A percentile compares a stretch with the other conserved stretches of the same genome.
Evolutionary conservation across 2,113 vertebrate species (phyloP).

Genomic region (Ibidorhyncha struthersii): DNA sequence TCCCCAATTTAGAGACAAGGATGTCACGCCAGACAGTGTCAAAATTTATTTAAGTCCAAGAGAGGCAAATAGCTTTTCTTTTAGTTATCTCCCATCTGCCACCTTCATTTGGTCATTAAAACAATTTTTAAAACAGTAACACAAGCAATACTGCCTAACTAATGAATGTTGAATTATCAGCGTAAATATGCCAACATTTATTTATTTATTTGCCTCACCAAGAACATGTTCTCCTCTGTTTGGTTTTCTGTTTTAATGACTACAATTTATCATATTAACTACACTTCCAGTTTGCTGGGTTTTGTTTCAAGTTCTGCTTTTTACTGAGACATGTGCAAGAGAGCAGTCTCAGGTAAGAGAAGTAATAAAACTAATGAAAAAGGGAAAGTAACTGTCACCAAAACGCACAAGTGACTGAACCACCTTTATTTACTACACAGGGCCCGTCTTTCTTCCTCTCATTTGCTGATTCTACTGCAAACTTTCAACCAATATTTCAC

Average conservation of each 20-base stretch:
- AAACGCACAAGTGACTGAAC: neutral
- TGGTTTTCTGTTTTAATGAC: constrained; percentile 41
- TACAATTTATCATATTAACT: constrained; percentile 57
- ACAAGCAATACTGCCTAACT: constrained; percentile 13
- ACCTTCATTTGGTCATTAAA: constrained; percentile 25
- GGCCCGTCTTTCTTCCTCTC: neutral
- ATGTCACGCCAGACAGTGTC: neutral
- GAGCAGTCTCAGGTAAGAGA: neutral
- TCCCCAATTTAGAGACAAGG: neutral
- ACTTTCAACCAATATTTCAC: neutral
- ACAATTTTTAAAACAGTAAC: constrained; percentile 8
- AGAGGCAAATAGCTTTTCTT: neutral
- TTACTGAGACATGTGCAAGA: neutral
- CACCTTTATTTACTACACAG: neutral
- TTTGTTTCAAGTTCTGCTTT: constrained; percentile 1
- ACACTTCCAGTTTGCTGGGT: constrained; percentile 1
- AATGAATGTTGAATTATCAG: constrained; percentile 32
- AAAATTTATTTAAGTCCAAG: neutral
- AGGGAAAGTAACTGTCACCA: neutral
- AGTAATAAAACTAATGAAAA: neutral
- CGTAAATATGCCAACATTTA: constrained; percentile 26
- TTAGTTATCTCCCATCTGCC: constrained; percentile 23
- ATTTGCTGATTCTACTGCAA: neutral
- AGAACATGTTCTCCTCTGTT: constrained; percentile 33
- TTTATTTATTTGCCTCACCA: constrained; percentile 50